Conservation (phyloP, 2,797 vertebrate genomes). For the Spinus pinus region DNA sequence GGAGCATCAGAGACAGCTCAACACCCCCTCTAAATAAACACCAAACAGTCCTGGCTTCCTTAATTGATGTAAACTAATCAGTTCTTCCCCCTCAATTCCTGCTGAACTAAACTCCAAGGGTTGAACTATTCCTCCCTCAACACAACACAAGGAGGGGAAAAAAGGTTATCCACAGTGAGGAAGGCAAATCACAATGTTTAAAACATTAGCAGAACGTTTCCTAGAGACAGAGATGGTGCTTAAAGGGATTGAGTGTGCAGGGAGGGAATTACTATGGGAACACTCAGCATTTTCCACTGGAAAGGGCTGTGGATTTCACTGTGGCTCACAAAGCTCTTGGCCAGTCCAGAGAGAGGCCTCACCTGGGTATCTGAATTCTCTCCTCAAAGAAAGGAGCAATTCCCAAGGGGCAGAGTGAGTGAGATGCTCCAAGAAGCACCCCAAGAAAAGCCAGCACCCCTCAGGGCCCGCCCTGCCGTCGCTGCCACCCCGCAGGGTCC, state of each 20-base stretch:
- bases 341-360: background rate
- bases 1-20: background rate
- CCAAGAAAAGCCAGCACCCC: background rate
- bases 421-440: background rate
- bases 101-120: background rate
- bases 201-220: background rate
- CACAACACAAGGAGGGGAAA: background rate
- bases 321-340: background rate
- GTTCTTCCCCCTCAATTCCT: background rate
- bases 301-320: background rate
- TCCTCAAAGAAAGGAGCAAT: background rate
- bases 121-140: background rate
- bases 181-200: background rate
- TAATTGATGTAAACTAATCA: background rate
- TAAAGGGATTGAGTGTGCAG: background rate
- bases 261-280: background rate
- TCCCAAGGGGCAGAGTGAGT: background rate
- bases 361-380: background rate
- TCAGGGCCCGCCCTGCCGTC: background rate
- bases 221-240: background rate
- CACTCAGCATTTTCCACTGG: background rate
- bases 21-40: background rate
- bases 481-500: accelerated
- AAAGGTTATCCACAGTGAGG: background rate
- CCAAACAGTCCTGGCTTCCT: background rate